Percentiles rank a stretch among this genome's conserved stretches.
These are phyloP conservation scores for Melospiza melodia DNA, from an alignment of 2,113 vertebrate species.

Conservation along the genomic window DNA sequence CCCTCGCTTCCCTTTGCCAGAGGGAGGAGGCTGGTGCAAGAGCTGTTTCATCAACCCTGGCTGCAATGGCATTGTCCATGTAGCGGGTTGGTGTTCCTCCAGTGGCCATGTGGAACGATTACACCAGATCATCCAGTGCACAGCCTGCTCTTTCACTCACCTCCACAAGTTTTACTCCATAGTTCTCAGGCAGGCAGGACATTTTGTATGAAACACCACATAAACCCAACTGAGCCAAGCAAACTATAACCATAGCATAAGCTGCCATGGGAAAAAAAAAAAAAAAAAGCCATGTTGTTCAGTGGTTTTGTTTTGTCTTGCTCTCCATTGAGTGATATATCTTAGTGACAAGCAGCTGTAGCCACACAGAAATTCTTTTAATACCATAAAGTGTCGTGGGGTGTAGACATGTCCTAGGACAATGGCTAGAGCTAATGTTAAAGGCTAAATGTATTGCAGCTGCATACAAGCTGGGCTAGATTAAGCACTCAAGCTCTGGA, in stretches of 20 bases:
- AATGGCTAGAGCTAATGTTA: slow-evolving; percentile 30
- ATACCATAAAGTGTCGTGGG: not conserved
- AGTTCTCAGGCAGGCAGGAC: not conserved
- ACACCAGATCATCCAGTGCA: not conserved
- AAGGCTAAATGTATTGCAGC: slow-evolving; percentile 46
- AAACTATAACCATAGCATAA: not conserved
- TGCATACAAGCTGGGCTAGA: slow-evolving; percentile 7
- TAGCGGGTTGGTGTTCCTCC: not conserved
- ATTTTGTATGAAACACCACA: not conserved
- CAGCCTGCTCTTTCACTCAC: not conserved
- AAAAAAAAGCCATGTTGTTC: not conserved
- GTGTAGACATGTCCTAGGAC: slow-evolving; percentile 23
- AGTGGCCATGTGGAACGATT: rapidly evolving
- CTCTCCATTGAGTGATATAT: not conserved
- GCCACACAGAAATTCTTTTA: not conserved
- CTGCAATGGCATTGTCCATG: not conserved
- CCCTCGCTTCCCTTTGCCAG: not conserved
- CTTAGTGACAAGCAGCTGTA: slow-evolving; percentile 1
- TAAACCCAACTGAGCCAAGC: not conserved
- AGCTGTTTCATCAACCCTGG: not conserved
- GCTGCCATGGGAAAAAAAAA: not conserved
- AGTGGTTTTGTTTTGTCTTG: not conserved
- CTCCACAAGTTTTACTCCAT: not conserved
- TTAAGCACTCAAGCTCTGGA: slow-evolving; percentile 5
- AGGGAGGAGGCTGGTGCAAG: not conserved